These are phyloP conservation scores for Poeciliopsis paucimaculata DNA, from an alignment of 2,797 vertebrate genomes.

Conservation along the genomic window DNA sequence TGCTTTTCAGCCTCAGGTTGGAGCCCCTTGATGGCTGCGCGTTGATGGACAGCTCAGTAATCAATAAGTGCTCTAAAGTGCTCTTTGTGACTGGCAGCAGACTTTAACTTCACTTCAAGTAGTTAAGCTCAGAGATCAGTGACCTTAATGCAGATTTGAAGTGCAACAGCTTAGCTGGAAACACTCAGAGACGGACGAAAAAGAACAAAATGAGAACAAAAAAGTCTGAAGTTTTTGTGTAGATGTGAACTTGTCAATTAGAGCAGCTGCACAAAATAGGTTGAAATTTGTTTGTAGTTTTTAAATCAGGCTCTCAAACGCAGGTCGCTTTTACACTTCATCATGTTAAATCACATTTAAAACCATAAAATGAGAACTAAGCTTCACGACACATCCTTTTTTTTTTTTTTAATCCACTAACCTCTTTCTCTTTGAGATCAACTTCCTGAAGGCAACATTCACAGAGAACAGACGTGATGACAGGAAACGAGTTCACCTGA, in stretches of 20 bases:
- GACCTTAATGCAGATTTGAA: slow-evolving; percentile 11
- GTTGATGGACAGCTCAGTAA: slow-evolving; percentile 39
- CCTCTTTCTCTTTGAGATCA: neutral
- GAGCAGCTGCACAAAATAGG: neutral
- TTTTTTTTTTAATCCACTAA: neutral
- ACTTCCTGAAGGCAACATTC: neutral
- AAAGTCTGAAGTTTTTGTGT: neutral
- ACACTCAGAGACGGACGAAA: no score
- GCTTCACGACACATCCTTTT: neutral
- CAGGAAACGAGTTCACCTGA: neutral
- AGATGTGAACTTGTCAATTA: neutral
- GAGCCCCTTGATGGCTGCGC: slow-evolving; percentile 32
- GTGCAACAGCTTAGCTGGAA: neutral
- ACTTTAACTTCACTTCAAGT: slow-evolving; percentile 19
- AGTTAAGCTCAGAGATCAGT: neutral
- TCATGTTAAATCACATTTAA: neutral
- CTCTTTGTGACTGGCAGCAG: slow-evolving; percentile 11
- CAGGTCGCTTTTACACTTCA: neutral
- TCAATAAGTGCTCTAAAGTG: slow-evolving; percentile 38
- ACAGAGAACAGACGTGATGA: neutral
- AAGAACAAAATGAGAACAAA: neutral
- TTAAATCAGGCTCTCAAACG: neutral
- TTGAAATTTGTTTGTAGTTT: neutral
- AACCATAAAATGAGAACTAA: neutral
- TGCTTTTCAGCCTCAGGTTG: slow-evolving; percentile 15